Conservation (phyloP, 2,888 invertebrate species). For the Portevinia maculata region DNA sequence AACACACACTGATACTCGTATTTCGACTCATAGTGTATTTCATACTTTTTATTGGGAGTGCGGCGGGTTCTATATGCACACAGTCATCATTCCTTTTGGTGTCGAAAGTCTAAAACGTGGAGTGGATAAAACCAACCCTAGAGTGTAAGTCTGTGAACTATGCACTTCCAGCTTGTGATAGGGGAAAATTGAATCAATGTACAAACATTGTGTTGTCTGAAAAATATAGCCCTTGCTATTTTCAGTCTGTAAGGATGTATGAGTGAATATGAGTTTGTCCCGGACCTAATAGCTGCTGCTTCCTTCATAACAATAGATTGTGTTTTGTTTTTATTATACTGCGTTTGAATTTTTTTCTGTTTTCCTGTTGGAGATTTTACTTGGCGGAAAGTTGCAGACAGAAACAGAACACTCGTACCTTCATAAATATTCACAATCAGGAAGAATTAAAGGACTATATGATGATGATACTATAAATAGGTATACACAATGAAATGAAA, state of each 20-base stretch:
- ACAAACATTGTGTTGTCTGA: constrained; percentile 6
- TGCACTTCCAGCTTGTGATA: constrained; percentile 67
- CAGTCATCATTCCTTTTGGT: constrained; percentile 27
- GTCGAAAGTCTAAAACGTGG: constrained; percentile 30
- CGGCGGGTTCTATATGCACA: constrained; percentile 20
- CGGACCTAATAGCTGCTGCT: background rate
- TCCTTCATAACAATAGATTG: constrained; percentile 29
- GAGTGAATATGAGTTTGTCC: constrained; percentile 1
- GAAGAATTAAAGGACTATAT: constrained; percentile 43
- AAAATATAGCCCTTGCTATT: constrained; percentile 22
- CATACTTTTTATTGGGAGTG: constrained; percentile 14
- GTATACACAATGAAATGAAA: constrained; percentile 58
- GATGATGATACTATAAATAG: constrained; percentile 59
- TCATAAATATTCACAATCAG: constrained; percentile 24
- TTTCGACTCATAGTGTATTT: background rate
- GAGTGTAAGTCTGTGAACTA: constrained; percentile 61
- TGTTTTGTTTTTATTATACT: constrained; percentile 16
- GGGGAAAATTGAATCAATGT: constrained; percentile 73
- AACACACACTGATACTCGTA: constrained; percentile 48
- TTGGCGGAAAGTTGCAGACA: constrained; percentile 67
- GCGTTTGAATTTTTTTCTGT: background rate
- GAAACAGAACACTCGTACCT: constrained; percentile 9
- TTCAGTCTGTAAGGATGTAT: background rate
- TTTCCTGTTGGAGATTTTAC: constrained; percentile 11
- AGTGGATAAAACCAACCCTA: constrained; percentile 57